Percentiles rank a stretch among this genome's conserved stretches.
Evolutionary conservation across 2,113 vertebrate genomes (phyloP).

Genomic region (Caracal caracal): DNA sequence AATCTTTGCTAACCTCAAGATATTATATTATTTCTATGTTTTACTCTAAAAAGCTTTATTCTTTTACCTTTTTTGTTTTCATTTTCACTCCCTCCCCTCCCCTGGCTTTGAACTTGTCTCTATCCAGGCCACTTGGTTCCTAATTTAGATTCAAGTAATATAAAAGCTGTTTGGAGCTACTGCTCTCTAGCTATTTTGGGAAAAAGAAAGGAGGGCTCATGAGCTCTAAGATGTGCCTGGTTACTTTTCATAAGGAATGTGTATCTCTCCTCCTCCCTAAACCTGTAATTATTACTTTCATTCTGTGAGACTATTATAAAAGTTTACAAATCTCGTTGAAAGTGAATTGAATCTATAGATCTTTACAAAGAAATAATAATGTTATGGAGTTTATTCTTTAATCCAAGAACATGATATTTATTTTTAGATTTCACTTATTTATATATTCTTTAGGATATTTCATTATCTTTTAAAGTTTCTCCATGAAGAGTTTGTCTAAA

Average conservation of each 20-base stretch:
- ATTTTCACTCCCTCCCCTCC: background rate
- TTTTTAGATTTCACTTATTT: background rate
- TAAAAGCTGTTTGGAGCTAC: too few species aligned
- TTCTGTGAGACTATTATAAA: background rate
- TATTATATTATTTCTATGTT: background rate
- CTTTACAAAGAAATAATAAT: background rate
- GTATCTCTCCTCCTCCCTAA: too few species aligned
- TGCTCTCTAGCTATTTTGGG: too few species aligned
- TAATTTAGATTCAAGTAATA: too few species aligned
- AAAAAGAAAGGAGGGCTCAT: too few species aligned
- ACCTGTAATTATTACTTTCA: background rate
- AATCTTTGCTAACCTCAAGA: background rate
- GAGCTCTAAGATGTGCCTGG: too few species aligned
- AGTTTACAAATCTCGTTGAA: background rate
- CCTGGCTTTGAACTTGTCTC: too few species aligned
- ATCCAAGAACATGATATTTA: background rate
- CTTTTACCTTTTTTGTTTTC: background rate
- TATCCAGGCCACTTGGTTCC: too few species aligned
- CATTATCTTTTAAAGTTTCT: background rate
- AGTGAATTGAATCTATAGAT: background rate
- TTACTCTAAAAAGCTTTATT: background rate
- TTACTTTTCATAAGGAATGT: too few species aligned
- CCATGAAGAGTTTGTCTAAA: background rate
- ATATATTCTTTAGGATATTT: background rate
- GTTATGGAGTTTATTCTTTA: background rate